A percentile compares a stretch with the other conserved stretches of the same genome.
phyloP scores from a whole-genome alignment of 2,113 vertebrate genomes.

The Oenanthe melanoleuca region DNA sequence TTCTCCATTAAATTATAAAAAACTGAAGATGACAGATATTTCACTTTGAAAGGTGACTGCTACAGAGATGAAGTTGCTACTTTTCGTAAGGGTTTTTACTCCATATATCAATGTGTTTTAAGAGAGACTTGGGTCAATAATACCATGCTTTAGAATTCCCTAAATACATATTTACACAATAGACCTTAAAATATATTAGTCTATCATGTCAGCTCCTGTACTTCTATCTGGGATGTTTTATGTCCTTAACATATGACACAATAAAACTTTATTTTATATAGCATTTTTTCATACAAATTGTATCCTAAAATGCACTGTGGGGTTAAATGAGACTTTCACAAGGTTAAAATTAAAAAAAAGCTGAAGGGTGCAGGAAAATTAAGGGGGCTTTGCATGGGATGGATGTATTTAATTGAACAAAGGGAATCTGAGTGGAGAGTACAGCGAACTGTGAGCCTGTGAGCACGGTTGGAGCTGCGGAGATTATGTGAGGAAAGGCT shows the following conservation, averaged over 20 bases:
- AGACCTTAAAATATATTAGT: conserved; percentile 75
- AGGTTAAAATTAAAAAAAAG: conserved; percentile 16
- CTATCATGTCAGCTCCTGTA: conserved; percentile 64
- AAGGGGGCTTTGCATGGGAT: neutral
- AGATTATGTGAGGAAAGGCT: conserved; percentile 6
- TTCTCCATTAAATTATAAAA: conserved; percentile 54
- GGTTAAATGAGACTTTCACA: conserved; percentile 37
- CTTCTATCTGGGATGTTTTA: conserved; percentile 64
- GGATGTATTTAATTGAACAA: neutral
- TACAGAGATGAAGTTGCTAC: conserved; percentile 59
- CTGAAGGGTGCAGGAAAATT: neutral
- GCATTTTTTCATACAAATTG: conserved; percentile 50
- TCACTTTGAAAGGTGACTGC: conserved; percentile 72
- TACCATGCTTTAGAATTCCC: conserved; percentile 76
- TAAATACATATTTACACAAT: conserved; percentile 76
- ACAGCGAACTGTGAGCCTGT: neutral
- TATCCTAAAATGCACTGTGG: neutral
- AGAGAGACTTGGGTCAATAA: conserved; percentile 74
- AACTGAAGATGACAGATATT: conserved; percentile 63
- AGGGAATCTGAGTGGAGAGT: neutral
- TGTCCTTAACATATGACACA: conserved; percentile 72
- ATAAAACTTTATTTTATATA: conserved; percentile 68
- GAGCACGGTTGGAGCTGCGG: neutral
- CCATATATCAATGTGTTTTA: conserved; percentile 72
- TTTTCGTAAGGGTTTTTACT: conserved; percentile 73